Percentiles rank a stretch among this genome's conserved stretches.
Evolutionary conservation across 1,140 invertebrate genomes (phyloP).

Genomic region (Bombus fervidus): DNA sequence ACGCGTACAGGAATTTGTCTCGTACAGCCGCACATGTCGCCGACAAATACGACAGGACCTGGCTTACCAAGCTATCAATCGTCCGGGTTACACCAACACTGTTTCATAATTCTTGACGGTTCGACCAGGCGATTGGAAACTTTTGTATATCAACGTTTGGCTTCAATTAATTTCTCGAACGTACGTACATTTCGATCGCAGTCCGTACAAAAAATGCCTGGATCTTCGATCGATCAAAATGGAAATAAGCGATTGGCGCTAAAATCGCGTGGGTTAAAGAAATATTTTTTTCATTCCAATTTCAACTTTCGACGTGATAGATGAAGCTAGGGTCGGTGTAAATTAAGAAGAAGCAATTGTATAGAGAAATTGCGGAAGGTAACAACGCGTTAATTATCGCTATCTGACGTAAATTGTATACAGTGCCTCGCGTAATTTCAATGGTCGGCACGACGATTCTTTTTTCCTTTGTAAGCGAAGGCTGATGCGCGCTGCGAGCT

Average conservation of each 20-base stretch:
- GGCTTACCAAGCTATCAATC: background rate
- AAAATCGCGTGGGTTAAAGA: too few relatives aligned
- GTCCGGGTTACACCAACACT: background rate
- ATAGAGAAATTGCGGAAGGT: too few relatives aligned
- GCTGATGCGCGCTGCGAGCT: background rate
- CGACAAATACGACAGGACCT: background rate
- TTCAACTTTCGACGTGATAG: too few relatives aligned
- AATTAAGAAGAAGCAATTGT: background rate
- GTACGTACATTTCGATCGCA: too few relatives aligned
- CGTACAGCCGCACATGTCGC: conserved; percentile 14
- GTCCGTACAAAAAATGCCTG: too few relatives aligned
- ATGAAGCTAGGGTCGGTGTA: too few relatives aligned
- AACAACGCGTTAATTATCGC: conserved; percentile 1
- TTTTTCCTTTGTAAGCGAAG: background rate
- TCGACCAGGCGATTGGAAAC: too few relatives aligned
- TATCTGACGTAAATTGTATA: background rate
- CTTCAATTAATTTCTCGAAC: too few relatives aligned
- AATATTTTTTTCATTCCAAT: too few relatives aligned
- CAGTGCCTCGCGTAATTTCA: background rate
- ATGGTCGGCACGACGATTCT: background rate
- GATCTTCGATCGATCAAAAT: too few relatives aligned
- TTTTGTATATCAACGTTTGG: too few relatives aligned
- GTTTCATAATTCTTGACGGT: background rate
- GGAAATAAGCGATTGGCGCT: too few relatives aligned
- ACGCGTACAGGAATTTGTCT: conserved; percentile 28